Percentiles rank a stretch among this genome's conserved stretches.
phyloP scores from a whole-genome alignment of 1,140 invertebrate species.

The Gerris buenoi region DNA sequence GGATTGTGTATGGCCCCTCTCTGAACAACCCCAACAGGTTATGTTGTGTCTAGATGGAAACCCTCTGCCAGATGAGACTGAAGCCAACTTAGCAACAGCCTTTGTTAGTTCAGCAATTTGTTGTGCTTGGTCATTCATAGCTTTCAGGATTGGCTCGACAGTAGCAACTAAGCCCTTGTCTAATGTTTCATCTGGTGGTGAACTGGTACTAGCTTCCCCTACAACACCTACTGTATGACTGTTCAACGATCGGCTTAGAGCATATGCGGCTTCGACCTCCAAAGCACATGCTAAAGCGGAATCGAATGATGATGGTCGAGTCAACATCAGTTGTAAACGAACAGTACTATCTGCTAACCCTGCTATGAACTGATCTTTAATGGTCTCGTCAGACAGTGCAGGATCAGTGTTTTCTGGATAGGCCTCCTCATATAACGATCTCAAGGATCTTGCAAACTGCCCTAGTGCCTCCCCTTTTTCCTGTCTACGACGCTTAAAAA shows the following conservation, averaged over 20 bases:
- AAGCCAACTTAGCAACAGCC: background rate
- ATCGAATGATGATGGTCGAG: background rate
- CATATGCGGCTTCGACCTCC: background rate
- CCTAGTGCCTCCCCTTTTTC: background rate
- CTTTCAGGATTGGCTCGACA: background rate
- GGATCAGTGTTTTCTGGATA: background rate
- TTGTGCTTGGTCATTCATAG: background rate
- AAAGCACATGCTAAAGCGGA: background rate
- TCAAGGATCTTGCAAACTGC: background rate
- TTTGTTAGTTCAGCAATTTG: background rate
- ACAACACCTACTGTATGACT: background rate
- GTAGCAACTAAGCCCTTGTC: background rate
- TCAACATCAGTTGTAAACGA: background rate
- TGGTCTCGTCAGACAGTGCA: background rate
- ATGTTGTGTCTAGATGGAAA: background rate
- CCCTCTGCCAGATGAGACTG: background rate
- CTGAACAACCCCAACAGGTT: background rate
- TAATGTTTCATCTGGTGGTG: too few species aligned
- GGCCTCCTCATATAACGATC: background rate
- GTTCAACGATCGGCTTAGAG: background rate
- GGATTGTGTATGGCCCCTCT: background rate
- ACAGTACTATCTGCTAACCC: background rate
- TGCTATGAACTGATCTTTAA: background rate
- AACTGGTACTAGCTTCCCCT: background rate
- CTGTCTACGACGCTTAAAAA: background rate